phyloP scores from a whole-genome alignment of 1,140 invertebrate genomes.

The Leguminivora glycinivorella region DNA sequence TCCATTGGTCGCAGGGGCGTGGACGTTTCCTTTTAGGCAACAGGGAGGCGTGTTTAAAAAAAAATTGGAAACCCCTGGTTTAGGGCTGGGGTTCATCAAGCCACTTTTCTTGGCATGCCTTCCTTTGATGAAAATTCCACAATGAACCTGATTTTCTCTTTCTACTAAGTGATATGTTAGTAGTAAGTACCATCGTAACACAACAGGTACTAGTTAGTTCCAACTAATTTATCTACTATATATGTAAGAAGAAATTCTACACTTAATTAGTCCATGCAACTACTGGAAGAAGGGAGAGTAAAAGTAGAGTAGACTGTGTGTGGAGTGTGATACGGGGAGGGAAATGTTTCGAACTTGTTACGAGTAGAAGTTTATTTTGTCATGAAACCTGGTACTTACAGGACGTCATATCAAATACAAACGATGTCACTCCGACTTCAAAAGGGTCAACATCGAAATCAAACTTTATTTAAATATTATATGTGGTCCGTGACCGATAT shows the following conservation, averaged over 20 bases:
- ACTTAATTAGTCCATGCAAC: background rate
- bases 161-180: background rate
- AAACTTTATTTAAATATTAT: too few species aligned
- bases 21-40: too few species aligned
- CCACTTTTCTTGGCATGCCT: too few species aligned
- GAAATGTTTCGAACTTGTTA: background rate
- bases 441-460: too few species aligned
- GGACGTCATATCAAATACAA: too few species aligned
- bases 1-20: too few species aligned
- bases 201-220: background rate
- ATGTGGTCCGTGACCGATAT: too few species aligned
- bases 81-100: too few species aligned
- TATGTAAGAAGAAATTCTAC: background rate
- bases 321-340: background rate
- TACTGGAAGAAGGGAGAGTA: background rate
- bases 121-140: too few species aligned
- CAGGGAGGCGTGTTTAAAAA: too few species aligned
- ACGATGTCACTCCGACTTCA: too few species aligned
- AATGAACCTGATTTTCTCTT: constrained; percentile 1
- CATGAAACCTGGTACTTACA: background rate
- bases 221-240: background rate
- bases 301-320: constrained; percentile 18
- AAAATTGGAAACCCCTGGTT: too few species aligned
- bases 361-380: background rate
- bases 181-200: constrained; percentile 11